Conservation (phyloP, 2,797 vertebrate genomes). For the Brachyalestes nurse region DNA sequence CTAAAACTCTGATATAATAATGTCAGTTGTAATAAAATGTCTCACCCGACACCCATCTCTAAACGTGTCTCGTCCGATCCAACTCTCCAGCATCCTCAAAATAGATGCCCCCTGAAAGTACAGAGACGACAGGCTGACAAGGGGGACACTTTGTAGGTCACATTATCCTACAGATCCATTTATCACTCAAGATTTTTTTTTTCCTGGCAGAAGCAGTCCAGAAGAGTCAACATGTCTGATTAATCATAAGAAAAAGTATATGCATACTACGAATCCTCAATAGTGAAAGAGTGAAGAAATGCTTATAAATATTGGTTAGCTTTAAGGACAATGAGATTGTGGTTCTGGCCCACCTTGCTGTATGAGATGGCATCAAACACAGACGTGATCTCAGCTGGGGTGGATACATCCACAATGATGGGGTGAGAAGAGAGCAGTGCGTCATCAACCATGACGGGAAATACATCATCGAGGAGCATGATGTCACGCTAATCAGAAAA, state of each 20-base stretch:
- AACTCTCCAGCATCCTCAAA: conserved; percentile 92
- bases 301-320: neutral
- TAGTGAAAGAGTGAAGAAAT: neutral
- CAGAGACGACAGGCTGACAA: neutral
- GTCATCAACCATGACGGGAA: conserved; percentile 92
- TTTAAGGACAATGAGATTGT: neutral
- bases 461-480: conserved; percentile 87
- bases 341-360: conserved; percentile 83
- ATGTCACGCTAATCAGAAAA: conserved; percentile 83
- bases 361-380: conserved; percentile 97
- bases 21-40: neutral
- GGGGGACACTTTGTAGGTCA: neutral
- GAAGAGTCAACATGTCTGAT: neutral
- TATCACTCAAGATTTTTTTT: too few relatives aligned
- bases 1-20: neutral
- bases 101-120: conserved; percentile 88
- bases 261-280: neutral
- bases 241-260: neutral
- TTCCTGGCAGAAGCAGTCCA: neutral
- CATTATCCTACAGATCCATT: neutral
- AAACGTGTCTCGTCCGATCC: conserved; percentile 86
- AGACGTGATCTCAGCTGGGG: conserved; percentile 93
- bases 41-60: conserved; percentile 88
- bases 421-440: conserved; percentile 92
- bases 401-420: conserved; percentile 86